Percentiles rank a stretch among this genome's conserved stretches.
Conservation (phyloP, 2,113 vertebrate genomes). For the Dryoscopus gambensis region DNA sequence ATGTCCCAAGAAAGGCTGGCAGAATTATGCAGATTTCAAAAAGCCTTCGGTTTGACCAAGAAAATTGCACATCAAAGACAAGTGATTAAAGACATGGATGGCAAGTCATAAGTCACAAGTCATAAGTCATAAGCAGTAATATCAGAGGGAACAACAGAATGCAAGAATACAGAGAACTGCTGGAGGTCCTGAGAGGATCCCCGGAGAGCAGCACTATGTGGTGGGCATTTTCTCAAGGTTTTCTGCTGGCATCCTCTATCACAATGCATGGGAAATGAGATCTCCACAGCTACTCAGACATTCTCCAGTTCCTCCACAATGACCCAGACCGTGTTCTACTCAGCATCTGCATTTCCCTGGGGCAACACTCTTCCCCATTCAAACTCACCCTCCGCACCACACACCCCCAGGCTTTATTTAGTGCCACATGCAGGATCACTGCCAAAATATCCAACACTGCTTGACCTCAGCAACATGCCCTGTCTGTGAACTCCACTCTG, state of each 20-base stretch:
- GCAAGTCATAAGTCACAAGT: too few species aligned
- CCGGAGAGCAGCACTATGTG: neutral
- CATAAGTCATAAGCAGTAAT: too few species aligned
- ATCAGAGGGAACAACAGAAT: too few species aligned
- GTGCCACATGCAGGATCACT: neutral
- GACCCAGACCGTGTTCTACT: rapidly evolving
- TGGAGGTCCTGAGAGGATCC: neutral
- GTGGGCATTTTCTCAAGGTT: too few species aligned
- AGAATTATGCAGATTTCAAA: neutral
- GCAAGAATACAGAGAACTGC: too few species aligned
- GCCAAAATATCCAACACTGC: neutral
- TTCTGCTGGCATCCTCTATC: neutral
- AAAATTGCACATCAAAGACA: neutral
- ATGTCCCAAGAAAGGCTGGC: neutral
- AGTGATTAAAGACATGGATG: rapidly evolving
- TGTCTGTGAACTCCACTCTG: neutral
- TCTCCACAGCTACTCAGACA: neutral
- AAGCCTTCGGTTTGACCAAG: neutral
- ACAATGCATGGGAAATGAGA: neutral
- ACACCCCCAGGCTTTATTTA: neutral
- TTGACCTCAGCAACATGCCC: neutral
- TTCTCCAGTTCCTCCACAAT: neutral
- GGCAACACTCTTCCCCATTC: neutral
- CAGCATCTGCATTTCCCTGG: neutral
- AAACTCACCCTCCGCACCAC: neutral